Conservation (phyloP, 2,113 vertebrate species). For the Panthera leo region DNA sequence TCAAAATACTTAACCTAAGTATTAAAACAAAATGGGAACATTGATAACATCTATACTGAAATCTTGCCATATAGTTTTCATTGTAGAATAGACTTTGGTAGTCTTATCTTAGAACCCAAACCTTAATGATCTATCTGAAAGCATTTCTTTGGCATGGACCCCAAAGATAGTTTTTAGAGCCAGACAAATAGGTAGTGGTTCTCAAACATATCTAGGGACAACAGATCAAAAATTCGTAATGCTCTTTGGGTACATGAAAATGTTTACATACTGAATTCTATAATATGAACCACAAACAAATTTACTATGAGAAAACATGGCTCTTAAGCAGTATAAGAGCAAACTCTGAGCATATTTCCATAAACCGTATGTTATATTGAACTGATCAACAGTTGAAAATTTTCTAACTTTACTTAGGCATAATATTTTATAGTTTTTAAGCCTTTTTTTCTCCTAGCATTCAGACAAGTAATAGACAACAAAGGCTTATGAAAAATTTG, state of each 20-base stretch:
- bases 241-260: conserved; percentile 35
- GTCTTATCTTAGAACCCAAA: conserved; percentile 29
- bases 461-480: conserved; percentile 14
- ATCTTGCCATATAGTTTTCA: conserved; percentile 60
- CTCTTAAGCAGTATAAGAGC: conserved; percentile 11
- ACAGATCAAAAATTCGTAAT: conserved; percentile 37
- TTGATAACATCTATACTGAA: conserved; percentile 27
- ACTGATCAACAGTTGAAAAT: neutral
- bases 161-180: conserved; percentile 52
- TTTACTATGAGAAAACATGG: conserved; percentile 22
- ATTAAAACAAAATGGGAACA: conserved; percentile 29
- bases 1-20: conserved; percentile 42
- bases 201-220: conserved; percentile 48
- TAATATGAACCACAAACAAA: conserved; percentile 46
- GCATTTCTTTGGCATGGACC: conserved; percentile 32
- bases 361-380: conserved; percentile 28
- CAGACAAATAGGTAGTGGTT: neutral
- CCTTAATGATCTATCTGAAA: conserved; percentile 38
- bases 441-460: conserved; percentile 16
- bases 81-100: conserved; percentile 28
- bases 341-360: conserved; percentile 45
- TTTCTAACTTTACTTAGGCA: conserved; percentile 28
- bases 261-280: conserved; percentile 67
- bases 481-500: conserved; percentile 46
- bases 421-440: conserved; percentile 47